Evolutionary conservation across 2,113 vertebrate species (phyloP).

Genomic region (Psettodes erumei): DNA sequence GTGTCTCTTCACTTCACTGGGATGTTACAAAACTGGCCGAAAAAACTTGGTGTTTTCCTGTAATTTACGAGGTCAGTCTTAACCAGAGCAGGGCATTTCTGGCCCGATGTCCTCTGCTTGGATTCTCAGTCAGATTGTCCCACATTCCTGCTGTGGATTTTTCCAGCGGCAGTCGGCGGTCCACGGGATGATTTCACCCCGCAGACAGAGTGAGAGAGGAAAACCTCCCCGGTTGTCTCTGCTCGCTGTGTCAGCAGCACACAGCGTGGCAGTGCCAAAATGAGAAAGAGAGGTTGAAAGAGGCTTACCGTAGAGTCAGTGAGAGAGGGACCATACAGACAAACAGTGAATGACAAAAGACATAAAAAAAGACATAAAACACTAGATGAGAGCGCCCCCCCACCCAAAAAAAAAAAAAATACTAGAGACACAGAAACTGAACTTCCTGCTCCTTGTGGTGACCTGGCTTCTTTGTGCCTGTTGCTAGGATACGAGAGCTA

Average conservation of each 20-base stretch:
- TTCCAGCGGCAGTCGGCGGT: conserved; percentile 60
- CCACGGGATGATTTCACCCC: conserved; percentile 70
- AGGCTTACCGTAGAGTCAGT: conserved; percentile 11
- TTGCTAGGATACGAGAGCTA: conserved; percentile 75
- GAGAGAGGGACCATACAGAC: background rate
- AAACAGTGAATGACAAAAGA: background rate
- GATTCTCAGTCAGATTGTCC: conserved; percentile 66
- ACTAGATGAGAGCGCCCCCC: too few species aligned
- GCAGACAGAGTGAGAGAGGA: conserved; percentile 52
- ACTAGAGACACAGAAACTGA: conserved; percentile 5
- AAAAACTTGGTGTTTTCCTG: conserved; percentile 57
- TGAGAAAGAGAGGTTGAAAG: conserved; percentile 21
- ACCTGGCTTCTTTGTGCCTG: conserved; percentile 73
- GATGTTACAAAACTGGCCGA: conserved; percentile 45
- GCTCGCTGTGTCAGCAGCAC: conserved; percentile 79
- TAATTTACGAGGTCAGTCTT: conserved; percentile 51
- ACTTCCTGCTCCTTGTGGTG: conserved; percentile 59
- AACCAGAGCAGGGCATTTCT: conserved; percentile 53
- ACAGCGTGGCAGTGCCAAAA: conserved; percentile 72
- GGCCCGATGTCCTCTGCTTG: conserved; percentile 20
- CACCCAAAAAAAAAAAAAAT: background rate
- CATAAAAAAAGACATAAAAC: background rate
- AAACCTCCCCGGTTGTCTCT: conserved; percentile 66
- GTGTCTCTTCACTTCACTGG: conserved; percentile 31
- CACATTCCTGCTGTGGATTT: conserved; percentile 73